Conservation (phyloP, 2,888 invertebrate species). For the Ophioninae sp. region DNA sequence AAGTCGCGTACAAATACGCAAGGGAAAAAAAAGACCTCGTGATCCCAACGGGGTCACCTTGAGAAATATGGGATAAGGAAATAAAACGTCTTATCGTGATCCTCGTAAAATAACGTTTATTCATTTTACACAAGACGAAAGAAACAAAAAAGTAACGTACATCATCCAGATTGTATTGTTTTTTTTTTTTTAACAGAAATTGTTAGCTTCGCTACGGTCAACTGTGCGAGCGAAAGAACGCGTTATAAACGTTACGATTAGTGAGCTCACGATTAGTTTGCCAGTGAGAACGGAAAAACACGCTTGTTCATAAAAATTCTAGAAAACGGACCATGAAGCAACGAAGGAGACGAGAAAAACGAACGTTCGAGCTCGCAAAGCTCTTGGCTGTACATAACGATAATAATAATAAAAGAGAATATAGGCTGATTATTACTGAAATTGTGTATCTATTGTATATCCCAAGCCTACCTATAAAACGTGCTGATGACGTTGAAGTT, state of each 20-base stretch:
- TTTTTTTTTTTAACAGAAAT: conserved; percentile 27
- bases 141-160: conserved; percentile 45
- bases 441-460: too few species aligned
- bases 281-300: background rate
- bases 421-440: background rate
- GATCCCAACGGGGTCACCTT: background rate
- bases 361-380: conserved; percentile 1
- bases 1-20: background rate
- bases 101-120: conserved; percentile 81
- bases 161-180: conserved; percentile 34
- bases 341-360: background rate
- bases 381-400: background rate
- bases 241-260: conserved; percentile 33
- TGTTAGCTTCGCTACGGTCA: background rate
- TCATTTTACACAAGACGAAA: conserved; percentile 77
- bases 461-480: too few species aligned
- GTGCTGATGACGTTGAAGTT: too few species aligned
- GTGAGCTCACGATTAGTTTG: background rate
- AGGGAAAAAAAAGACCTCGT: background rate
- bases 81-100: conserved; percentile 73
- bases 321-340: background rate
- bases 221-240: background rate
- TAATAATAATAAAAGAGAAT: background rate
- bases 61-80: conserved; percentile 73
- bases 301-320: background rate